Percentiles rank a stretch among this genome's conserved stretches.
Conservation (phyloP, 2,888 invertebrate species). For the Nasonovia ribisnigri region DNA sequence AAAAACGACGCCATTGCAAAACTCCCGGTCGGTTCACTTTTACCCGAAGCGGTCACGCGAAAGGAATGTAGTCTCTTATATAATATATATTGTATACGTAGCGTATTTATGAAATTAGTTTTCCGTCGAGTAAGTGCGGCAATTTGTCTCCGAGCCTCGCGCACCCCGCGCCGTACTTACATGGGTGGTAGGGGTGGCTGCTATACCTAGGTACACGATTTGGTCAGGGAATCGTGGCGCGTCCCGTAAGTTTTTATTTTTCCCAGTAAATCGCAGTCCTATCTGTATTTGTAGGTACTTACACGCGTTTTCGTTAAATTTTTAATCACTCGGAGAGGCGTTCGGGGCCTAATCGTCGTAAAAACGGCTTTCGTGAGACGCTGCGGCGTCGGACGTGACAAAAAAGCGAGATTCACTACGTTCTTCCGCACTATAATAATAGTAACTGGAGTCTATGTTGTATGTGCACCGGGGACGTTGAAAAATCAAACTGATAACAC, state of each 20-base stretch:
- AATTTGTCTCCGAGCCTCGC: background rate
- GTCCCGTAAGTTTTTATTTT: background rate
- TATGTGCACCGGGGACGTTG: background rate
- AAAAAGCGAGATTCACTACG: background rate
- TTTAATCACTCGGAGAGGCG: background rate
- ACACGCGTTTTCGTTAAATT: background rate
- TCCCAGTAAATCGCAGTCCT: background rate
- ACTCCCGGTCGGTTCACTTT: background rate
- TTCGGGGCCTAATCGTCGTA: background rate
- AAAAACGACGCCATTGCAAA: background rate
- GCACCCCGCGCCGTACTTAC: no score
- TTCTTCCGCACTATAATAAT: no score
- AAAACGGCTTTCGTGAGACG: background rate
- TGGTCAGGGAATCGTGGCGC: background rate
- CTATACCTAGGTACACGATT: background rate
- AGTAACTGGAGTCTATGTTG: background rate
- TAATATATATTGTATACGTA: background rate
- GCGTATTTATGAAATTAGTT: conserved; percentile 5
- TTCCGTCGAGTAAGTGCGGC: background rate
- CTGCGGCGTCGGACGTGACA: background rate
- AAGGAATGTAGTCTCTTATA: background rate
- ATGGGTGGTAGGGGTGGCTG: no score
- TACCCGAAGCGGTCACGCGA: background rate
- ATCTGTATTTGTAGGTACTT: background rate
- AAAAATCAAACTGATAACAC: background rate